Conservation (phyloP, 2,888 invertebrate genomes). For the Philaethria dido region DNA sequence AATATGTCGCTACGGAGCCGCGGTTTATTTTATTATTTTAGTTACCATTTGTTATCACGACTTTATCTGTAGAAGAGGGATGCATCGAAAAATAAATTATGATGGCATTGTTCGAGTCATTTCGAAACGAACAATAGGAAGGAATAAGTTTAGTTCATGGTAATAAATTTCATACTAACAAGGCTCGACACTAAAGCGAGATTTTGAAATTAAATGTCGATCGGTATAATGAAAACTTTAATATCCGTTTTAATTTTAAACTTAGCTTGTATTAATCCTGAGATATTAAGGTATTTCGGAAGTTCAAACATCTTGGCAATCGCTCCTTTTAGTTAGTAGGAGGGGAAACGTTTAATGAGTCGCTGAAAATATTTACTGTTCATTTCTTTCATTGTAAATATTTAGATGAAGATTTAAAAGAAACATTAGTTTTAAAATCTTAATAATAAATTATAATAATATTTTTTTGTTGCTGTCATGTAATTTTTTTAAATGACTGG, state of each 20-base stretch:
- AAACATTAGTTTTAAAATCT: neutral
- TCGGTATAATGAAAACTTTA: constrained; percentile 49
- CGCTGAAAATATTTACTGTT: constrained; percentile 52
- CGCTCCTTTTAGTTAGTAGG: constrained; percentile 56
- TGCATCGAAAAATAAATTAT: constrained; percentile 82
- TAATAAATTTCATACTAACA: constrained; percentile 78
- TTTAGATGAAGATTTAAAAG: neutral
- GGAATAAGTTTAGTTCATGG: constrained; percentile 72
- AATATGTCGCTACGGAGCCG: constrained; percentile 78
- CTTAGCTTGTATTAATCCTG: constrained; percentile 72
- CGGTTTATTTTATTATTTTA: constrained; percentile 82
- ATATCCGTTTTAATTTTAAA: constrained; percentile 75
- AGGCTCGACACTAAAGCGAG: constrained; percentile 50
- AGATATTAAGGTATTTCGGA: constrained; percentile 69
- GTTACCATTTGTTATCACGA: constrained; percentile 84
- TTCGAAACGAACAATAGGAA: constrained; percentile 76
- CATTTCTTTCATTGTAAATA: neutral
- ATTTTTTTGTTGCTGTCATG: no score
- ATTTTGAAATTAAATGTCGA: constrained; percentile 44
- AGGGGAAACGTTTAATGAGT: constrained; percentile 70
- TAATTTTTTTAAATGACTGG: no score
- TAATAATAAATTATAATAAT: neutral
- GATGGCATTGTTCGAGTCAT: constrained; percentile 78
- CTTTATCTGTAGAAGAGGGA: constrained; percentile 80
- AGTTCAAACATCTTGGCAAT: constrained; percentile 64